Evolutionary conservation across 1,140 invertebrate species (phyloP), one percentile per base, ranked within the genome.

Genomic region (Aphaenogaster ashmeadi): DNA sequence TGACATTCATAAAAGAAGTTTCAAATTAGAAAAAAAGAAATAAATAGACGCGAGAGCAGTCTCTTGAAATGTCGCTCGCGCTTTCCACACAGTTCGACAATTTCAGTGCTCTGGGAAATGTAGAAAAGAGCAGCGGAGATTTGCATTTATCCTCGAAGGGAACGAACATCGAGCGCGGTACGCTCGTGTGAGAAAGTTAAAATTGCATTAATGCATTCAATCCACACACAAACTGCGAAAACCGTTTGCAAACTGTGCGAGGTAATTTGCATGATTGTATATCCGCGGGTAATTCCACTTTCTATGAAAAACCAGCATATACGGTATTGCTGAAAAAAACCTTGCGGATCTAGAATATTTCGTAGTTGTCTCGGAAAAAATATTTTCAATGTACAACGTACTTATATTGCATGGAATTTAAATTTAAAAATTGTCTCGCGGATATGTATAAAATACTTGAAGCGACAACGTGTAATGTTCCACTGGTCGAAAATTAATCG

Each of bases 161-260:
- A 56, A 60, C 79, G 79, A 58, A 44, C 66, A 56, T 71, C 50
- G 50, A 33, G 50, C 50, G 36, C 21, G 38, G 33, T 2, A 44
- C 50, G 66, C 79, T 56, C 66, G 79, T 81, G 50, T 72, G 79
- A 81, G 64, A 71, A 81, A 81, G 79, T 81, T 81, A 71, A 81
- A 81, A 72, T 81, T 81, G 79, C 79, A 81, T 71, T 81, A 81
- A 71, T 81, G 78, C 78, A 81, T 81, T 81, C 66, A 52, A 41
- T 38, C 50, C 41, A 41, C 50, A 81, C 38, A 72, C 66, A 71
- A 71, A 81, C 50, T 54, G 64, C 15, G 66, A 44, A 81, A 81
- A 71, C 66, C 67, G 79, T 72, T 81, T 56, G 79, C 50, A 44
- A 81, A 81, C 79, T 81, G 64, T 54, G 79, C 66, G n/a, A 81